Percentiles rank a stretch among this genome's conserved stretches.
These are phyloP conservation scores for Typhlichthys eigenmanni DNA, from an alignment of 2,797 vertebrate species.

Conservation along the genomic window DNA sequence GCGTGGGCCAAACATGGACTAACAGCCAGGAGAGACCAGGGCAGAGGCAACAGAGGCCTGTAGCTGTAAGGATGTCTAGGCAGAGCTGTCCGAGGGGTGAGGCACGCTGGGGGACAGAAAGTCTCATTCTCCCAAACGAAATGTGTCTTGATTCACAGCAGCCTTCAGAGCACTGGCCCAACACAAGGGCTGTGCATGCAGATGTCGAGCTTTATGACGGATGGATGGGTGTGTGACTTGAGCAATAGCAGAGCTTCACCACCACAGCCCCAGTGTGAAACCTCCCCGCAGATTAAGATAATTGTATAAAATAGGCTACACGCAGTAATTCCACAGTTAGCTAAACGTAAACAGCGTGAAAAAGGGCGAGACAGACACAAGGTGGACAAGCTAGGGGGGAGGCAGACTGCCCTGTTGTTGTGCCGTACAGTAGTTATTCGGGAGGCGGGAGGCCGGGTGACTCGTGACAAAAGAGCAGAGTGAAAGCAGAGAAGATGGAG, in stretches of 20 bases:
- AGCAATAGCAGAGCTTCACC: constrained; percentile 1
- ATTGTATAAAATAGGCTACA: constrained; percentile 11
- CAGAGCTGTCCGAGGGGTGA: not conserved
- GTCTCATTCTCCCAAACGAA: not conserved
- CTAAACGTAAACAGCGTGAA: constrained; percentile 24
- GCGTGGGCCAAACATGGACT: constrained; percentile 5
- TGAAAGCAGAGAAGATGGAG: constrained; percentile 31
- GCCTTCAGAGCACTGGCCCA: not conserved
- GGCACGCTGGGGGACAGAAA: not conserved
- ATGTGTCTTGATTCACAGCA: constrained; percentile 11
- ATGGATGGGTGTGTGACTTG: not conserved
- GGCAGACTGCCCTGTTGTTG: constrained; percentile 28
- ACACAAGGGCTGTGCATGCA: not conserved
- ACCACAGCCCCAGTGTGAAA: constrained; percentile 3
- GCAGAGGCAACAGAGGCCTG: not conserved
- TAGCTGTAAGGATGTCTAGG: not conserved
- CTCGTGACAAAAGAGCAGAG: constrained; percentile 49
- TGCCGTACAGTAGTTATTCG: constrained; percentile 50
- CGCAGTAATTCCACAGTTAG: constrained; percentile 23
- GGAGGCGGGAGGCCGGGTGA: constrained; percentile 32
- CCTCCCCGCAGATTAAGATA: not conserved
- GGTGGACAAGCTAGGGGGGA: constrained; percentile 13
- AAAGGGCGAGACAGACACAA: not conserved
- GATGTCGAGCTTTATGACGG: not conserved
- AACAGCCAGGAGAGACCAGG: not conserved